These are phyloP conservation scores for Plectropomus leopardus DNA, from an alignment of 2,113 vertebrate species.

Conservation along the genomic window DNA sequence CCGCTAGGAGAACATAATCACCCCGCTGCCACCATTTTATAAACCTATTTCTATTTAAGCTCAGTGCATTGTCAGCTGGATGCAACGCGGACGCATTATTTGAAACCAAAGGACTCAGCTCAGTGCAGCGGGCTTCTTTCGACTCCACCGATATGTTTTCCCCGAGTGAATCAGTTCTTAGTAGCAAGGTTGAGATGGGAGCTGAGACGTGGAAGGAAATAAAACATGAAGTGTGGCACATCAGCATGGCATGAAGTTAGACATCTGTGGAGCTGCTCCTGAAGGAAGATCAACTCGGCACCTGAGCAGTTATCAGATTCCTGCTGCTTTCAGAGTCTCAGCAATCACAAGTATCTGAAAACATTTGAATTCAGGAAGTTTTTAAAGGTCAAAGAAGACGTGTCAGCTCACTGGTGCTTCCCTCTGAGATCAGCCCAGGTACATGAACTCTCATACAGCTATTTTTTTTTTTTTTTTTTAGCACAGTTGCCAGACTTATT, in stretches of 20 bases:
- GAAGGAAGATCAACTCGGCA: neutral
- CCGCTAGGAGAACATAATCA: conserved; percentile 3
- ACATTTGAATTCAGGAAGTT: neutral
- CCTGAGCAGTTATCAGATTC: neutral
- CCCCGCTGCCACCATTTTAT: conserved; percentile 21
- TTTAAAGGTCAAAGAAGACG: neutral
- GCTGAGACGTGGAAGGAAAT: conserved; percentile 26
- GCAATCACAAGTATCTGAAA: neutral
- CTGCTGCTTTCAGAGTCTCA: neutral
- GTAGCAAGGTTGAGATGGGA: neutral
- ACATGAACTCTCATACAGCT: neutral
- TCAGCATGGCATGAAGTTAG: neutral
- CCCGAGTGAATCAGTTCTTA: neutral
- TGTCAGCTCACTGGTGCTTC: neutral
- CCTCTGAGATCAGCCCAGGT: neutral
- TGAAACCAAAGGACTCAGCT: conserved; percentile 46
- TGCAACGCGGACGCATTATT: neutral
- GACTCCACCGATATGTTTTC: neutral
- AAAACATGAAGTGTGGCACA: neutral
- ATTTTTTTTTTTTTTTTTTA: conserved; percentile 10
- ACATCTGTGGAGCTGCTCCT: conserved; percentile 13
- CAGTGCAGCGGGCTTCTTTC: neutral
- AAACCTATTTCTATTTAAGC: conserved; percentile 23
- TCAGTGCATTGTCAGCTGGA: neutral
- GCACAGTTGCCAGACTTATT: conserved; percentile 10